Percentiles rank a stretch among this genome's conserved stretches.
Evolutionary conservation across 2,888 invertebrate genomes (phyloP).

Genomic region (Eumerus sabulonum): DNA sequence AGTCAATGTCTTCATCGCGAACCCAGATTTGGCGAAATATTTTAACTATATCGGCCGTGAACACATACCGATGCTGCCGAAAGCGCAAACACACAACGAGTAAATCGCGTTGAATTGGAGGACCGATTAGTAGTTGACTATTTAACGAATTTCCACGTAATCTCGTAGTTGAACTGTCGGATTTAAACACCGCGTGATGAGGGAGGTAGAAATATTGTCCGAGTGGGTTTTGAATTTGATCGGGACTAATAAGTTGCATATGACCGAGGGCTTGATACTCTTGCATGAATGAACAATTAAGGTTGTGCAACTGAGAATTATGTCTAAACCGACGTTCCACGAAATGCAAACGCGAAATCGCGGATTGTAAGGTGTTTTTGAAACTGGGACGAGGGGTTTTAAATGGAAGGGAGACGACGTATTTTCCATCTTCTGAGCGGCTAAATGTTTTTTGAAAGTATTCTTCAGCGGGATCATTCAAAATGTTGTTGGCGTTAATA

Average conservation of each 20-base stretch:
- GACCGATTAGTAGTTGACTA: not conserved
- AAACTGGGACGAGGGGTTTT: conserved; percentile 23
- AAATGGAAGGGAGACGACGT: conserved; percentile 40
- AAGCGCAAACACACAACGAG: conserved; percentile 2
- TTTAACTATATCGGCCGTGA: conserved; percentile 1
- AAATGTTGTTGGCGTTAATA: conserved; percentile 31
- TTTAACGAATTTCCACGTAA: conserved; percentile 23
- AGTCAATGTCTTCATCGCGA: conserved; percentile 49
- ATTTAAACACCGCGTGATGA: conserved; percentile 59
- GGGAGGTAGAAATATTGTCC: conserved; percentile 50
- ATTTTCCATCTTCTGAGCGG: conserved; percentile 38
- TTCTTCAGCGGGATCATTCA: conserved; percentile 37
- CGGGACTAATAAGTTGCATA: conserved; percentile 33
- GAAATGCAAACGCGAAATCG: conserved; percentile 34
- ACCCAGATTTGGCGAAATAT: too few relatives aligned
- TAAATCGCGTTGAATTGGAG: conserved; percentile 18
- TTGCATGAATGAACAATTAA: too few relatives aligned
- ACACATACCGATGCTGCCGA: conserved; percentile 2
- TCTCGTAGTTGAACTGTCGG: conserved; percentile 58
- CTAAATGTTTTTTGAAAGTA: conserved; percentile 24
- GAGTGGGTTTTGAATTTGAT: conserved; percentile 24
- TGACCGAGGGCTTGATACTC: conserved; percentile 56
- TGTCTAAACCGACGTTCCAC: conserved; percentile 45
- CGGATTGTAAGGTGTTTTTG: conserved; percentile 19
- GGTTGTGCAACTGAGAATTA: conserved; percentile 13